Conservation (phyloP, 2,888 invertebrate species). For the Chymomyza procnemis region DNA sequence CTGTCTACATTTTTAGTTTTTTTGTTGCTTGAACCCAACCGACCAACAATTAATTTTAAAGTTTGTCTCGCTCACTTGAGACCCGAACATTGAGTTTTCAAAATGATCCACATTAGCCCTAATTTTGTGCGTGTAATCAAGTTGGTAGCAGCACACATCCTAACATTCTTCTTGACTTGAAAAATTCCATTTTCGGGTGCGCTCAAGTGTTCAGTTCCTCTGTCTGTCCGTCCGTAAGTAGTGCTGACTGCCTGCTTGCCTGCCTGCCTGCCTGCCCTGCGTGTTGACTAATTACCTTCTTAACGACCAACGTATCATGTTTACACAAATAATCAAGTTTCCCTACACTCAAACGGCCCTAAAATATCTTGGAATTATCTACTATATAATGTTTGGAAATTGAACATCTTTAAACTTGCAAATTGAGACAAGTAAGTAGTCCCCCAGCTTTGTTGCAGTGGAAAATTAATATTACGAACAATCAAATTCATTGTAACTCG, state of each 20-base stretch:
- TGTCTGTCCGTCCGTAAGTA: not conserved
- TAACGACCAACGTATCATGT: not conserved
- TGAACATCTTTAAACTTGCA: not conserved
- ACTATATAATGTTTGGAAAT: not conserved
- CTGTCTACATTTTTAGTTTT: not conserved
- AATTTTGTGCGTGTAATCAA: constrained; percentile 55
- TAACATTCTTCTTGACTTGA: constrained; percentile 1
- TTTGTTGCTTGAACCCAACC: not conserved
- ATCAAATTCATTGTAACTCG: not conserved
- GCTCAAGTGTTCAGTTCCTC: not conserved
- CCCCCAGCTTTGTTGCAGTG: not conserved
- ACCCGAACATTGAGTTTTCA: constrained; percentile 16
- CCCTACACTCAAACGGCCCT: not conserved
- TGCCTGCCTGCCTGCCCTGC: not conserved
- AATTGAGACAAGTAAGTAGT: not conserved
- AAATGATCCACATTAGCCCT: constrained; percentile 52
- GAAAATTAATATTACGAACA: not conserved
- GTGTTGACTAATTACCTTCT: not conserved
- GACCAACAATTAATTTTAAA: constrained; percentile 41
- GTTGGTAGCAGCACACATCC: constrained; percentile 14
- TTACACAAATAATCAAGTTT: not conserved
- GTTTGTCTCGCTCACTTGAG: constrained; percentile 9
- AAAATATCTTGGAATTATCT: not conserved
- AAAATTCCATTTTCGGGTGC: constrained; percentile 2
- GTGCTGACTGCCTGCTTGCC: too few species aligned